Evolutionary conservation across 2,888 invertebrate genomes (phyloP).

Genomic region (Melipona bicolor): DNA sequence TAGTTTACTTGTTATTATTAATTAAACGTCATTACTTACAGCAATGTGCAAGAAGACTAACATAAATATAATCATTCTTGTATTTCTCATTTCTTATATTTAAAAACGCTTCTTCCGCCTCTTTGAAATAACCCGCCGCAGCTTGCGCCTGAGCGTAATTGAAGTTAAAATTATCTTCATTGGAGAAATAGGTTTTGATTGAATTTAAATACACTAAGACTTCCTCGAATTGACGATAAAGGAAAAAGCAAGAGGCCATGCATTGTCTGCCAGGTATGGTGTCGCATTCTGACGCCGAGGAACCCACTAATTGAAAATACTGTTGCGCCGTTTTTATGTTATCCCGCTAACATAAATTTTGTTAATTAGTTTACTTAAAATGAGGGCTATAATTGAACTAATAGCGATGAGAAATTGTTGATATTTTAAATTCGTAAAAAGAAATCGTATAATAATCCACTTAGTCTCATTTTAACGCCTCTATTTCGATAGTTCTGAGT

Average conservation of each 20-base stretch:
- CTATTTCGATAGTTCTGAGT: no score
- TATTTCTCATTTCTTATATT: constrained; percentile 94
- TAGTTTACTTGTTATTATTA: no score
- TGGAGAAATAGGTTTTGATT: constrained; percentile 96
- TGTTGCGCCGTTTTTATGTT: constrained; percentile 97
- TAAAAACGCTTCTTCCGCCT: constrained; percentile 96
- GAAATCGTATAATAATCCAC: no score
- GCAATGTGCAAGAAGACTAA: constrained; percentile 94
- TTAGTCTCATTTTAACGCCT: no score
- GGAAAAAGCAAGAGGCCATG: constrained; percentile 98
- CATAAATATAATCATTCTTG: constrained; percentile 93
- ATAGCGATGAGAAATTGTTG: no score
- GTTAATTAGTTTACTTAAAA: not conserved
- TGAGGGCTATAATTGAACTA: no score
- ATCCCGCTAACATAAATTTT: constrained; percentile 89
- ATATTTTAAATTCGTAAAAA: no score
- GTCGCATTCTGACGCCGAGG: constrained; percentile 98
- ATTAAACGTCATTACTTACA: constrained; percentile 85
- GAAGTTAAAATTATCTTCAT: constrained; percentile 92
- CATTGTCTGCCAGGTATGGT: constrained; percentile 98
- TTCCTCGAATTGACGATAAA: constrained; percentile 97
- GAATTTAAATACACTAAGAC: constrained; percentile 98
- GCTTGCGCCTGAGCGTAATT: constrained; percentile 95
- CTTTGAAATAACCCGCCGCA: constrained; percentile 96
- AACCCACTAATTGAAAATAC: constrained; percentile 98